Evolutionary conservation across 2,113 vertebrate genomes (phyloP).

Genomic region (Salminus brasiliensis): DNA sequence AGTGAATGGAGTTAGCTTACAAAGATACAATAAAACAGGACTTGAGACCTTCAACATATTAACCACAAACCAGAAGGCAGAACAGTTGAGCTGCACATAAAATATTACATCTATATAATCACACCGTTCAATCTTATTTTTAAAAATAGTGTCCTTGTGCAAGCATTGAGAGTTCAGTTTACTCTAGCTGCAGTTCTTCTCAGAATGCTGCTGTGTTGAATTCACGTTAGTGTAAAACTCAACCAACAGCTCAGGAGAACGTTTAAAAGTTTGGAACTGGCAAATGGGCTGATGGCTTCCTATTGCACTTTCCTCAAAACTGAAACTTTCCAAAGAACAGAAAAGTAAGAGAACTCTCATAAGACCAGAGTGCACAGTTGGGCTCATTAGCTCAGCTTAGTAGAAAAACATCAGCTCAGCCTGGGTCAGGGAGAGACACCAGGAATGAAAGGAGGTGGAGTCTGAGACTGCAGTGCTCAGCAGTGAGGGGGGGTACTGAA

Average conservation of each 20-base stretch:
- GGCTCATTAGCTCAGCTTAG: neutral
- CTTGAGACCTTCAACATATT: too few relatives aligned
- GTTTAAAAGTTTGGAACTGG: neutral
- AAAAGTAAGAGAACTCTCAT: neutral
- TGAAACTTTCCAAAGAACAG: neutral
- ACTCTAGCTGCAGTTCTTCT: neutral
- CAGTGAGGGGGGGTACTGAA: too few relatives aligned
- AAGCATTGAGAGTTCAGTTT: constrained; percentile 39
- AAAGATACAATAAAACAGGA: too few relatives aligned
- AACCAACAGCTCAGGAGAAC: neutral
- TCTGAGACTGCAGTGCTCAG: neutral
- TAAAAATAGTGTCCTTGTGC: constrained; percentile 50
- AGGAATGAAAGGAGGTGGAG: neutral
- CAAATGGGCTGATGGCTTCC: neutral
- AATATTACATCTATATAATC: constrained; percentile 41
- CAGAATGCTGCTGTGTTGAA: neutral
- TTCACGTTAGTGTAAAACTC: neutral
- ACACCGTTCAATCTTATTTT: constrained; percentile 44
- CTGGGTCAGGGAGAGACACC: neutral
- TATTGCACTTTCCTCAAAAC: neutral
- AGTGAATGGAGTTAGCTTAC: too few relatives aligned
- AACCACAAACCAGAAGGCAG: constrained; percentile 8
- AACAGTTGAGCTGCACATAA: too few relatives aligned
- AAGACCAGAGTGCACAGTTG: neutral
- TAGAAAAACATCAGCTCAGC: neutral